Conservation (phyloP, 2,113 vertebrate species). For the Anthoscopus minutus region DNA sequence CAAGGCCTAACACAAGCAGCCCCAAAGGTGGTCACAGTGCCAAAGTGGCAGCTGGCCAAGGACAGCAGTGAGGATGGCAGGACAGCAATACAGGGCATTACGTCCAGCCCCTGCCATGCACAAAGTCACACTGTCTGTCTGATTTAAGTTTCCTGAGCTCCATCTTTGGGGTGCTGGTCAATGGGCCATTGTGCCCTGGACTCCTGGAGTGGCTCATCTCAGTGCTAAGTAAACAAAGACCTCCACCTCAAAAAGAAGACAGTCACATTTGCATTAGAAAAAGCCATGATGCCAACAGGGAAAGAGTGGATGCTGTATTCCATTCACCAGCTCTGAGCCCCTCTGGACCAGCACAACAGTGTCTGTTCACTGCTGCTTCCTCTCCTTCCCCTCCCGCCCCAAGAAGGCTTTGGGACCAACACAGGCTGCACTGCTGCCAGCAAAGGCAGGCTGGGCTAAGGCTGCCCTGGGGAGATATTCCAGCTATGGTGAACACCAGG, state of each 20-base stretch:
- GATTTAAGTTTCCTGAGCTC: background rate
- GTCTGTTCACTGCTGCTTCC: background rate
- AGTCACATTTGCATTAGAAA: background rate
- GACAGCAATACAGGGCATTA: background rate
- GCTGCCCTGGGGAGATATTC: background rate
- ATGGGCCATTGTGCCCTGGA: background rate
- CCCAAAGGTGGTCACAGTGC: background rate
- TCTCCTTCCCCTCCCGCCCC: background rate
- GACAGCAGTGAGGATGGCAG: background rate
- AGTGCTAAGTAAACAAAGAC: background rate
- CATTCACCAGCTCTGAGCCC: background rate
- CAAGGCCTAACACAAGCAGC: background rate
- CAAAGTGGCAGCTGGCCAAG: background rate
- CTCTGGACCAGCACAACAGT: background rate
- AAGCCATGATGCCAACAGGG: background rate
- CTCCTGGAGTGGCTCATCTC: background rate
- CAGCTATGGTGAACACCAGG: background rate
- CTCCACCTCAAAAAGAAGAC: conserved; percentile 1
- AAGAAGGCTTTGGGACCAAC: background rate
- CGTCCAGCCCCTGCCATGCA: background rate
- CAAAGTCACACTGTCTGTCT: background rate
- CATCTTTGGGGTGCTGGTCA: background rate
- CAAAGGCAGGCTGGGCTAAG: background rate
- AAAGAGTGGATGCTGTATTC: background rate
- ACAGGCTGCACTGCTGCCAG: background rate